Conservation (phyloP, 2,888 invertebrate genomes). For the Cryptocheilus praepositus region DNA sequence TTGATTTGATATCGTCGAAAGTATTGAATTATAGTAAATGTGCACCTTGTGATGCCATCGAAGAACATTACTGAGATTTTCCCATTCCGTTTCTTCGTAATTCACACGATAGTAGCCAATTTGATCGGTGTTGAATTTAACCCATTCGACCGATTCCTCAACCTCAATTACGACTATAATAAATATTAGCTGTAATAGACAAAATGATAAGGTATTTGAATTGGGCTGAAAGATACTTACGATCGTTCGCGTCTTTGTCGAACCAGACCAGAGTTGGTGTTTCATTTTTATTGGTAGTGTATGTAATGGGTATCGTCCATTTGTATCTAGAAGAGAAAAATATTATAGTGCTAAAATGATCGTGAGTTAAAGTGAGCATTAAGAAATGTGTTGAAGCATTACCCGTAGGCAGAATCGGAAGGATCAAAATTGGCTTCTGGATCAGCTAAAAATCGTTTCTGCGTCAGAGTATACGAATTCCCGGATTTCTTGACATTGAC, state of each 20-base stretch:
- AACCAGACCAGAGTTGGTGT: slow-evolving; percentile 68
- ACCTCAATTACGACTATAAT: slow-evolving; percentile 78
- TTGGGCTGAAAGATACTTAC: slow-evolving; percentile 54
- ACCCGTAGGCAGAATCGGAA: slow-evolving; percentile 74
- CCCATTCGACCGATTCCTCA: slow-evolving; percentile 78
- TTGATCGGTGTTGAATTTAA: slow-evolving; percentile 91
- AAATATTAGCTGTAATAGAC: slow-evolving; percentile 14
- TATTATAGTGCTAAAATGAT: neutral
- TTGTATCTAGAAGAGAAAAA: slow-evolving; percentile 79
- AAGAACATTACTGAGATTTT: slow-evolving; percentile 74
- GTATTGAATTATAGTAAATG: too few species aligned
- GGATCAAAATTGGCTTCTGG: slow-evolving; percentile 77
- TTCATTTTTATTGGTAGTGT: slow-evolving; percentile 78
- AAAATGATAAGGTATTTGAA: slow-evolving; percentile 4
- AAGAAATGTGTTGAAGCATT: neutral
- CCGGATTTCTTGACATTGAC: slow-evolving; percentile 78
- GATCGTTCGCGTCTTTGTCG: slow-evolving; percentile 60
- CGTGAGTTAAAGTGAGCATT: neutral
- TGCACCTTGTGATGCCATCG: slow-evolving; percentile 72
- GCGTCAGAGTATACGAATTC: slow-evolving; percentile 80
- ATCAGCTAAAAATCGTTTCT: slow-evolving; percentile 86
- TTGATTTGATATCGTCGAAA: neutral
- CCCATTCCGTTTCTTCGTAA: slow-evolving; percentile 84
- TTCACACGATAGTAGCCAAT: slow-evolving; percentile 93
- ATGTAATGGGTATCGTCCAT: slow-evolving; percentile 92